These are phyloP conservation scores for Paguma larvata DNA, from an alignment of 2,797 vertebrate genomes.

Conservation along the genomic window DNA sequence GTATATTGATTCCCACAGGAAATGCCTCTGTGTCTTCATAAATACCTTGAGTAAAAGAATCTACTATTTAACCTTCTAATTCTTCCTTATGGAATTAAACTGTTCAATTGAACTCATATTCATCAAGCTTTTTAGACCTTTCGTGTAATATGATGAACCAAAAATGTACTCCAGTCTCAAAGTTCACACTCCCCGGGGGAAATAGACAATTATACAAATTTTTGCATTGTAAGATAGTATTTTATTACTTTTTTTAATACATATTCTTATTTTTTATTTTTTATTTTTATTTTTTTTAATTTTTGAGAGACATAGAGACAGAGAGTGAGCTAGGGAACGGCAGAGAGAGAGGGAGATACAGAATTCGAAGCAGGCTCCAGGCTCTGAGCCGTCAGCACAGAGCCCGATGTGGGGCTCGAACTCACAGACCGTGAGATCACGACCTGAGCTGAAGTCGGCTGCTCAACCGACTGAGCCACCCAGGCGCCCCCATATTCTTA, in stretches of 20 bases:
- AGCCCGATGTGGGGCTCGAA: no score
- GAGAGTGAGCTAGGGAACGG: no score
- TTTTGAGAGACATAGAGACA: no score
- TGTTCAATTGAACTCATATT: background rate
- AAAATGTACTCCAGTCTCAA: background rate
- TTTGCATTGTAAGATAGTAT: background rate
- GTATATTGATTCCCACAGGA: conserved; percentile 5
- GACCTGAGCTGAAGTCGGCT: no score
- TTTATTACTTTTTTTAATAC: background rate
- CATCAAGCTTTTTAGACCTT: background rate
- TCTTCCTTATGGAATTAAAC: background rate
- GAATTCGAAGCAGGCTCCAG: no score
- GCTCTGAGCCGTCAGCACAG: no score
- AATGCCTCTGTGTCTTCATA: background rate
- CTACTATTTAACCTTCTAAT: background rate
- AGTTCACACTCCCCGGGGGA: background rate
- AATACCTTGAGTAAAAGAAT: conserved; percentile 16
- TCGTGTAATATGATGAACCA: background rate
- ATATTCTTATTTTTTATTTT: background rate
- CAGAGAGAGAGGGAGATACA: no score
- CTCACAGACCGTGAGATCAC: no score
- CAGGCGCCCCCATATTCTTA: background rate
- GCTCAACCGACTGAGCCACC: no score
- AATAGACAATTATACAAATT: background rate
- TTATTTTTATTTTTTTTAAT: no score